Percentiles rank a stretch among this genome's conserved stretches.
Evolutionary conservation across 2,888 invertebrate species (phyloP).

Genomic region (Ophion costatus): DNA sequence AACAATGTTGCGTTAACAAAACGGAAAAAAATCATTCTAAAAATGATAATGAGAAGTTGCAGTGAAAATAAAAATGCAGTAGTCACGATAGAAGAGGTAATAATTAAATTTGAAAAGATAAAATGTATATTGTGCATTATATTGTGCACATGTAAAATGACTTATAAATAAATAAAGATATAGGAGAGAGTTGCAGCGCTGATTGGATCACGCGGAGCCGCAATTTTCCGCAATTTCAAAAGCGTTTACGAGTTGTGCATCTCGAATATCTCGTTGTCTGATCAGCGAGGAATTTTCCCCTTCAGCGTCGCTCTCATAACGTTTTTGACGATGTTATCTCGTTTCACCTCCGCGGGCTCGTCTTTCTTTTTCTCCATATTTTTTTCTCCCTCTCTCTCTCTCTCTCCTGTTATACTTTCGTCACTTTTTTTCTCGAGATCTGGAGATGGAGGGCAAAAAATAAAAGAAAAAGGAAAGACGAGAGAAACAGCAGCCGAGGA

Average conservation of each 20-base stretch:
- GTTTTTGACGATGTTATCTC: constrained; percentile 33
- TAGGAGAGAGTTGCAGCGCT: not conserved
- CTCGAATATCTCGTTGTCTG: constrained; percentile 28
- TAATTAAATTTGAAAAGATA: not conserved
- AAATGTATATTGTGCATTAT: not conserved
- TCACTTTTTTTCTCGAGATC: constrained; percentile 12
- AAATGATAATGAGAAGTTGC: not conserved
- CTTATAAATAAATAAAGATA: not conserved
- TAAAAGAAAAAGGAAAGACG: not conserved
- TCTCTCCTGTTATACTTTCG: constrained; percentile 15
- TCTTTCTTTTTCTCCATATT: not conserved
- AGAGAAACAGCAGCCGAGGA: constrained; percentile 6
- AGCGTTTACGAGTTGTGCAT: not conserved
- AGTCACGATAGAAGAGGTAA: not conserved
- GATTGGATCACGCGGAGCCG: not conserved
- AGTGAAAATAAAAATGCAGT: not conserved
- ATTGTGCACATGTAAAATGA: not conserved
- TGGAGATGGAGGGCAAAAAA: not conserved
- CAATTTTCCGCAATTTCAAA: not conserved
- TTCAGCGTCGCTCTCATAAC: constrained; percentile 12
- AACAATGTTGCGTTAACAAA: not conserved
- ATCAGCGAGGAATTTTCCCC: constrained; percentile 31
- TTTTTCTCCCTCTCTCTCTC: not conserved
- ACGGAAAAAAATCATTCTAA: not conserved
- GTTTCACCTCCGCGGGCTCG: constrained; percentile 1